Evolutionary conservation across 2,888 invertebrate species (phyloP).

Genomic region (Uloborus plumipes): DNA sequence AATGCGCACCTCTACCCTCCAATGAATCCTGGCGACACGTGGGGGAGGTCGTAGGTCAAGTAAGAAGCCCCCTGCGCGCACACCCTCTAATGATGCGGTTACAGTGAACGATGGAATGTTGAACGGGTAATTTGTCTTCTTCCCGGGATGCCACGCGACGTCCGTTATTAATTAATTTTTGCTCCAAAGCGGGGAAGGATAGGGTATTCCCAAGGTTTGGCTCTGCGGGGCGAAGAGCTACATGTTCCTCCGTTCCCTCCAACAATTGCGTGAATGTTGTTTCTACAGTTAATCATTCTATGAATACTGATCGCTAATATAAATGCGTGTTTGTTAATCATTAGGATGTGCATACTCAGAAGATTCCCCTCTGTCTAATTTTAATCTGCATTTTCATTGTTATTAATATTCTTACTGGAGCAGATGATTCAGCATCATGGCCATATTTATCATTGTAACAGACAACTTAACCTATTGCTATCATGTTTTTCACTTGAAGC

Average conservation of each 20-base stretch:
- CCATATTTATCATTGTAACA: no score
- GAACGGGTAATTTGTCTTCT: constrained; percentile 48
- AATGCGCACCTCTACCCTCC: constrained; percentile 39
- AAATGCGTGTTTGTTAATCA: constrained; percentile 41
- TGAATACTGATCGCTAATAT: constrained; percentile 33
- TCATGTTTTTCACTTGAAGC: no score
- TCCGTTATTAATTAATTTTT: constrained; percentile 60
- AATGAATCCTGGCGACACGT: constrained; percentile 58
- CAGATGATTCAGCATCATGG: no score
- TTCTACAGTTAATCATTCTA: constrained; percentile 33
- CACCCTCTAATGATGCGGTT: constrained; percentile 61
- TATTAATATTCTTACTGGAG: no score
- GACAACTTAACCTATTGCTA: no score
- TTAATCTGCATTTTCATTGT: no score
- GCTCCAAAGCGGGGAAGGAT: background rate
- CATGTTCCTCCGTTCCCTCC: constrained; percentile 6
- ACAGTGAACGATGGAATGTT: constrained; percentile 59
- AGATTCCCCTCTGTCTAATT: no score
- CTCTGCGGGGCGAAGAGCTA: background rate
- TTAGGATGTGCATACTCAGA: constrained; percentile 6
- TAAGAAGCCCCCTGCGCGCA: constrained; percentile 19
- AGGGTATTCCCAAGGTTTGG: background rate
- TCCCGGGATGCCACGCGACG: constrained; percentile 22
- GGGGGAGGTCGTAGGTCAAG: constrained; percentile 55
- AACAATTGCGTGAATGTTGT: background rate